Evolutionary conservation across 2,797 vertebrate genomes (phyloP), one percentile per base, ranked within the genome.

Genomic region (Darevskia mixta): DNA sequence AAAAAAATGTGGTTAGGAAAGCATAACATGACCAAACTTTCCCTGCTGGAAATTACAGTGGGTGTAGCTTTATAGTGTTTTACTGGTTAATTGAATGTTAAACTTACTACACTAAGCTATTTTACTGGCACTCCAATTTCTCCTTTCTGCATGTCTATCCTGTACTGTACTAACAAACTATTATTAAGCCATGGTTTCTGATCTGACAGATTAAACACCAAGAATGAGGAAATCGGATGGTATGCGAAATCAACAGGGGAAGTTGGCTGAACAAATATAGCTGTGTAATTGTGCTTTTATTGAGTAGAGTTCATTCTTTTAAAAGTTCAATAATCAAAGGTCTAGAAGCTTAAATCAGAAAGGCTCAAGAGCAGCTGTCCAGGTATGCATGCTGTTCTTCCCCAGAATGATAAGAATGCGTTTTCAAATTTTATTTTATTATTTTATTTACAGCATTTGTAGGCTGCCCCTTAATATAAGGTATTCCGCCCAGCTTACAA

Each of bases 191-290:
- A 61, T 66, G 4, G 0, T 0, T 77, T 87, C 89, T 90, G 90
- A 81, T 89, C 81, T 79, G 89, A 94, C 89, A 91, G 87, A 93
- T 91, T 93, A 93, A 94, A 85, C 89, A 67, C 45, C 43, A n/a
- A 94, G 92, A 95, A 95, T 72, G 91, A 96, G 93, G 93, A 94
- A 95, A 92, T 89, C 87, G 77, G 90, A 87, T 76, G 84, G 79
- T 81, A 27, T 69, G 27, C 0, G 0, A 61, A 92, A 89, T 93
- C 71, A 0, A 0, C 27, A 87, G 79, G 82, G 72, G 23, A 58
- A 85, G 73, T 45, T 93, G 4, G 1, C 87, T 79, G 87, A 66
- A 87, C 87, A 95, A 92, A 89, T 89, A 93, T 91, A 93, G 90
- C 89, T 83, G 72, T 86, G 79, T 84, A 92, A 92, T 75, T 92